Base-by-base conservation (phyloP, 2,113 vertebrate species). In the Gallinago paraguaiae region DNA sequence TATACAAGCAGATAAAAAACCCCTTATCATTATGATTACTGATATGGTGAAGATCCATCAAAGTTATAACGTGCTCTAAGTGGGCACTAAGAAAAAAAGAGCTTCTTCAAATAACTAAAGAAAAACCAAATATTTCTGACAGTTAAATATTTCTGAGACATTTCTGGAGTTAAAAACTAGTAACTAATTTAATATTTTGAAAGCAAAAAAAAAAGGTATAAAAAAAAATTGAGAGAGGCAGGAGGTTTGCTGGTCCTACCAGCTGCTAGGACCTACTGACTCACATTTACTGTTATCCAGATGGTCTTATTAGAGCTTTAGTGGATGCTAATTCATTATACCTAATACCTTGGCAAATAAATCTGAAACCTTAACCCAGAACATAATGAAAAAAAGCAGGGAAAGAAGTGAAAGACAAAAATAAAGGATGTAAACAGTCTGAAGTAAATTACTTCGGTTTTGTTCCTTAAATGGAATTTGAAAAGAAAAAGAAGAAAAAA, bases 131-230 rank as follows among this genome's bases (percentile, higher is more conserved):
- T 27, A 25, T 85, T 95, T 95, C 61, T n/a, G 46, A 86, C 79
- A 70, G 33, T 46, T 76, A 93, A 54, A 95, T 60, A 60, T 50
- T 82, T 68, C 51, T 59, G n/a, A 89, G 24, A 63, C 19, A 13
- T 69, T 97, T 93, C 53, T 37, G 59, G 86, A 82, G 53, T 46
- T 75, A 92, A 54, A 96, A 92, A 33, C 28, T 72, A 68, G 41
- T n/a, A 77, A 77, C 11, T 70, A 80, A 88, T 94, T 80, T 86
- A 92, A 95, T 93, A 61, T 92, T 96, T 96, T 91, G 79, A 93
- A 94, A 87, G 56, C 8, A 95, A 35, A 80, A 63, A 95, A 35
- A 80, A 63, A 75, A 89, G 50, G 24, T n/a, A 24, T 19, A 37
- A 92, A 94, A 96, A 93, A 81, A 50, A 87, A 50, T 59, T 27